phyloP scores from a whole-genome alignment of 2,113 vertebrate species.

The Carlito syrichta region DNA sequence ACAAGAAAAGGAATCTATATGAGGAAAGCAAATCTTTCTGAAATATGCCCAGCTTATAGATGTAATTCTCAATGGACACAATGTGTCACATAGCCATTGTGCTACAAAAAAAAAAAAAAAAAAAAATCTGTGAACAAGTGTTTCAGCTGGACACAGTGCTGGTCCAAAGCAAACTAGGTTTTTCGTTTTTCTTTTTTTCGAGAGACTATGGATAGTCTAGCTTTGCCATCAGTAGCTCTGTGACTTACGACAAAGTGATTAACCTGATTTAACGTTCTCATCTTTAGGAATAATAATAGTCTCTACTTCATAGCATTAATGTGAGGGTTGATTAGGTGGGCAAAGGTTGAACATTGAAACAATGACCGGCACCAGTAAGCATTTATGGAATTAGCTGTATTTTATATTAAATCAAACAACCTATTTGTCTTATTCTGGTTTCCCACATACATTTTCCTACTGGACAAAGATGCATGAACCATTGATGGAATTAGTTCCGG shows the following conservation, averaged over 20 bases:
- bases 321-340: background rate
- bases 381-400: background rate
- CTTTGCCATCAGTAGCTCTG: background rate
- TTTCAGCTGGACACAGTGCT: background rate
- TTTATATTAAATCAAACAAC: conserved; percentile 1
- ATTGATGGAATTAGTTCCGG: background rate
- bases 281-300: background rate
- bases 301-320: background rate
- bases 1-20: background rate
- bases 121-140: background rate
- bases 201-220: too few relatives aligned
- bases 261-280: background rate
- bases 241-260: background rate
- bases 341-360: background rate
- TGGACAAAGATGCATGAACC: background rate
- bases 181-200: too few relatives aligned
- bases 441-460: background rate
- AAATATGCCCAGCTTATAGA: background rate
- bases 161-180: rapidly evolving
- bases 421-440: background rate
- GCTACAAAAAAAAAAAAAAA: too few relatives aligned
- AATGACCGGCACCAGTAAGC: background rate
- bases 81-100: background rate
- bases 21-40: background rate
- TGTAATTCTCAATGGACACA: background rate